A percentile compares a stretch with the other conserved stretches of the same genome.
These are phyloP conservation scores for Lethenteron camtschaticum DNA, from an alignment of 2,113 vertebrate species.

Conservation along the genomic window DNA sequence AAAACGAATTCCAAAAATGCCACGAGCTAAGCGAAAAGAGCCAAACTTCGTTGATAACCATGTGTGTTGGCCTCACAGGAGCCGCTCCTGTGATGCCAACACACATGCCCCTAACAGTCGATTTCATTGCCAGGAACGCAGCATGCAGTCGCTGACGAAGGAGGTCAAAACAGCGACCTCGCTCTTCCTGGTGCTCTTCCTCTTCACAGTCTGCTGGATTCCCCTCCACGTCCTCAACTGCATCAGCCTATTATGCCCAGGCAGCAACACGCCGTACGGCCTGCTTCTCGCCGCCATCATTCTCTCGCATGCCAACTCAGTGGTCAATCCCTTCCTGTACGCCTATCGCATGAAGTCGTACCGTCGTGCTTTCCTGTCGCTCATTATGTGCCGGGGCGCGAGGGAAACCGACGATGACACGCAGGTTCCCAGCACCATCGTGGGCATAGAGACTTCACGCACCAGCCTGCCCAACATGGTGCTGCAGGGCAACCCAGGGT, in stretches of 20 bases:
- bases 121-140: neutral
- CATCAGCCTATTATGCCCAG: constrained; percentile 26
- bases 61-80: too few species aligned
- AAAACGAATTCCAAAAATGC: too few species aligned
- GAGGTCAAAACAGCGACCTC: constrained; percentile 26
- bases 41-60: too few species aligned
- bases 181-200: constrained; percentile 32
- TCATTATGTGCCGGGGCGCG: constrained; percentile 21
- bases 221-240: constrained; percentile 37
- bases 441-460: too few species aligned
- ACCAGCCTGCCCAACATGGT: too few species aligned
- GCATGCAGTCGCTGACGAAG: constrained; percentile 11
- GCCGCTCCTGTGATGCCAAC: too few species aligned
- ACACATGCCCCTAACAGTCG: too few species aligned
- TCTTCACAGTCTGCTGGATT: constrained; percentile 30
- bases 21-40: too few species aligned
- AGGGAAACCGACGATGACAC: constrained; percentile 8
- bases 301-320: constrained; percentile 34
- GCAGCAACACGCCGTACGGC: constrained; percentile 21
- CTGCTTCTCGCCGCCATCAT: constrained; percentile 26
- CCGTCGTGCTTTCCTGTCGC: constrained; percentile 27
- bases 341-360: constrained; percentile 34
- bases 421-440: too few species aligned
- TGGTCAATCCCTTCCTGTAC: constrained; percentile 32
- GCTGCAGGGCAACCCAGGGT: too few species aligned